Evolutionary conservation across 2,888 invertebrate genomes (phyloP).

Genomic region (Baccha elongata): DNA sequence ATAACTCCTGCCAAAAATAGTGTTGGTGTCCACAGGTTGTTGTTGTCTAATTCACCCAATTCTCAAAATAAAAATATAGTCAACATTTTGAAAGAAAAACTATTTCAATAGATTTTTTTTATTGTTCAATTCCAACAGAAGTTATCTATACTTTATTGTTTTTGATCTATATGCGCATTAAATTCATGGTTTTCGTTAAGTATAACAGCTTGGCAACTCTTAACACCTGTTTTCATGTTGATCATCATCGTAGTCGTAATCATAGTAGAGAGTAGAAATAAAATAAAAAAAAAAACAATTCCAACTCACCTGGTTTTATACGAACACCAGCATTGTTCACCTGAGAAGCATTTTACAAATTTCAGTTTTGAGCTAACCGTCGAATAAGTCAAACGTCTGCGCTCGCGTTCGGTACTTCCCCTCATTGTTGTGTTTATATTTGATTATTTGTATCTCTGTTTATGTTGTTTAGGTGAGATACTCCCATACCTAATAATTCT

Average conservation of each 20-base stretch:
- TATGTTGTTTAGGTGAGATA: conserved; percentile 17
- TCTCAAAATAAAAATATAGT: no score
- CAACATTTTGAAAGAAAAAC: no score
- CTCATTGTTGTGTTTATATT: conserved; percentile 12
- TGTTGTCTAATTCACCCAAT: no score
- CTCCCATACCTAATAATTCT: conserved; percentile 30
- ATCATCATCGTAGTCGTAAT: conserved; percentile 60
- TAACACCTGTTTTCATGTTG: conserved; percentile 63
- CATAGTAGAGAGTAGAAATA: conserved; percentile 32
- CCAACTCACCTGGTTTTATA: conserved; percentile 51
- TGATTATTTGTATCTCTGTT: conserved; percentile 17
- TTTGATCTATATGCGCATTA: not conserved
- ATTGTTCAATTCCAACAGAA: no score
- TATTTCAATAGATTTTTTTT: no score
- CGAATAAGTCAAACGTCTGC: conserved; percentile 70
- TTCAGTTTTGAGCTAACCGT: conserved; percentile 72
- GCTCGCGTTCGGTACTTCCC: conserved; percentile 51
- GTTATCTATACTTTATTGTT: not conserved
- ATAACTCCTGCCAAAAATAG: no score
- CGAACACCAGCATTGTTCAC: conserved; percentile 61
- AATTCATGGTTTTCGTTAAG: not conserved
- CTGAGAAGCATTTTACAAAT: conserved; percentile 60
- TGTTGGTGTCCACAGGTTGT: no score
- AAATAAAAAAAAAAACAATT: conserved; percentile 49
- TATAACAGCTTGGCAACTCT: conserved; percentile 61